Conservation (phyloP, 2,797 vertebrate species). For the Notolabrus celidotus region DNA sequence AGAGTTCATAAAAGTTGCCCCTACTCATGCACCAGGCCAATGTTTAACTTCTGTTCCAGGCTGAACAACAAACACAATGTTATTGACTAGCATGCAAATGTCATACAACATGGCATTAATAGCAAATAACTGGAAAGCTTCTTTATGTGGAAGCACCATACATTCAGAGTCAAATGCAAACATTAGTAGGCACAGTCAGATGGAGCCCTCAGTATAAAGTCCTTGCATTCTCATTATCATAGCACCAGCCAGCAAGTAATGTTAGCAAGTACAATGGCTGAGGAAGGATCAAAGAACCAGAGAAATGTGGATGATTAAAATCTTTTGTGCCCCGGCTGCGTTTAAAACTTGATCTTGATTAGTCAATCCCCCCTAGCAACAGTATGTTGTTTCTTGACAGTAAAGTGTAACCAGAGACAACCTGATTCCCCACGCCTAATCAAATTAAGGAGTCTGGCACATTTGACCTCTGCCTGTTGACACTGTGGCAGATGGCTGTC, state of each 20-base stretch:
- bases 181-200: background rate
- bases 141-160: background rate
- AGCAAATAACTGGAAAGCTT: background rate
- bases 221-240: background rate
- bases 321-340: too few relatives aligned
- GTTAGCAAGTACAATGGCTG: background rate
- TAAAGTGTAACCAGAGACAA: too few relatives aligned
- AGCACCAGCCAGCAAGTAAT: background rate
- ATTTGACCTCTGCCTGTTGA: too few relatives aligned
- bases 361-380: too few relatives aligned
- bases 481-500: too few relatives aligned
- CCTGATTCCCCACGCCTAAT: too few relatives aligned
- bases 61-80: background rate
- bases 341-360: too few relatives aligned
- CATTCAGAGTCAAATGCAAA: background rate
- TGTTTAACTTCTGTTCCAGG: background rate
- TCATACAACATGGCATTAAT: background rate
- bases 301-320: background rate
- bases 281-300: background rate
- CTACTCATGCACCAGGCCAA: background rate
- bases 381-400: too few relatives aligned
- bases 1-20: background rate
- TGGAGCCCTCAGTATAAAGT: background rate
- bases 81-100: background rate
- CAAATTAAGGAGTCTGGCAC: too few relatives aligned